Conservation (phyloP, 1,140 invertebrate species). For the Thaumetopoea pityocampa region DNA sequence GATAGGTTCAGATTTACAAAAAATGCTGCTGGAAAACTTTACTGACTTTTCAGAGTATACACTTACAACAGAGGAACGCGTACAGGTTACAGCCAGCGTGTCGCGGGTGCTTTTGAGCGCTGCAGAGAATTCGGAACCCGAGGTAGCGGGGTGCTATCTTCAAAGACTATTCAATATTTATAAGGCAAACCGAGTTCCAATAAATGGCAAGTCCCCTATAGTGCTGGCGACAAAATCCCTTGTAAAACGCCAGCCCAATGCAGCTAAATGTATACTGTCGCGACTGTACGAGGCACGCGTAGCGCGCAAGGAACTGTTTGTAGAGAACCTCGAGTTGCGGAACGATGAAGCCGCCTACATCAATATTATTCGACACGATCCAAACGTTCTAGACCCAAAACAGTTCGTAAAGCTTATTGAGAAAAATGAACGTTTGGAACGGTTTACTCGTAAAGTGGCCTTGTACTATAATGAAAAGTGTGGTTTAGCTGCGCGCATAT, state of each 20-base stretch:
- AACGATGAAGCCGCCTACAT: slow-evolving; percentile 33
- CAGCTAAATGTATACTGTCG: slow-evolving; percentile 18
- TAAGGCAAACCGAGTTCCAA: slow-evolving; percentile 4
- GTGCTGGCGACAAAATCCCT: slow-evolving; percentile 16
- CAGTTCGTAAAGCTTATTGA: slow-evolving; percentile 11
- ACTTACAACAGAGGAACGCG: slow-evolving; percentile 28
- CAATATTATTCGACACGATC: slow-evolving; percentile 33
- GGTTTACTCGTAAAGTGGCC: slow-evolving; percentile 31
- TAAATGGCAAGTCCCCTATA: neutral
- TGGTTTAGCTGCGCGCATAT: slow-evolving; percentile 24
- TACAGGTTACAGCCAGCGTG: slow-evolving; percentile 23
- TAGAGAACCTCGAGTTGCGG: slow-evolving; percentile 27
- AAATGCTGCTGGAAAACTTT: slow-evolving; percentile 31
- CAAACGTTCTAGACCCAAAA: slow-evolving; percentile 3
- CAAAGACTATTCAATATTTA: slow-evolving; percentile 13
- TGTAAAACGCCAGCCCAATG: slow-evolving; percentile 18
- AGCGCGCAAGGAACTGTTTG: slow-evolving; percentile 35
- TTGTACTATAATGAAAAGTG: slow-evolving; percentile 41
- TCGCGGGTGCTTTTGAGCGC: slow-evolving; percentile 23
- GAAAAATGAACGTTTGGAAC: slow-evolving; percentile 16
- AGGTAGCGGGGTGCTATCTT: neutral
- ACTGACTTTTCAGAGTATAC: slow-evolving; percentile 40
- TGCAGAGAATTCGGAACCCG: neutral
- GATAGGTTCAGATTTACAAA: slow-evolving; percentile 14
- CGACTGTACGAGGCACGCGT: slow-evolving; percentile 29